Evolutionary conservation across 2,888 invertebrate genomes (phyloP).

Genomic region (Sarcophaga variegata): DNA sequence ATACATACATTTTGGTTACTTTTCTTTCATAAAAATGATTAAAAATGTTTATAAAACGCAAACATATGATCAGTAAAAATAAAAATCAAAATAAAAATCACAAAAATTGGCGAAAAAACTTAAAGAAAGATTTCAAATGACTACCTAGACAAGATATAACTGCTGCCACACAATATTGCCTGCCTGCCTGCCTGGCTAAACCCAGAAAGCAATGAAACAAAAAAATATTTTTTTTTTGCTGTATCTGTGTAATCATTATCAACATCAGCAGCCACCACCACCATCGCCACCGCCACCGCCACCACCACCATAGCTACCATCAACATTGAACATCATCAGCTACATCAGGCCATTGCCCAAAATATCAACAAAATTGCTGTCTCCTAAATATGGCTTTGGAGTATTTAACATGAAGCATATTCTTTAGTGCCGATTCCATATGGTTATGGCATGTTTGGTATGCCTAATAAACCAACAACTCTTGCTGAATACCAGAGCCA

Average conservation of each 20-base stretch:
- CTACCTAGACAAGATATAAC: constrained; percentile 64
- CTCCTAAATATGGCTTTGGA: background rate
- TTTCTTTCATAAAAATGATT: constrained; percentile 36
- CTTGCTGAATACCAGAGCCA: constrained; percentile 44
- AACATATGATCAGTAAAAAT: constrained; percentile 51
- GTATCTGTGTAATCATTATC: constrained; percentile 55
- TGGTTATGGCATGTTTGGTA: constrained; percentile 52
- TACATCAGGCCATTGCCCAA: background rate
- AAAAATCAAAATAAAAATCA: background rate
- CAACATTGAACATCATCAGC: background rate
- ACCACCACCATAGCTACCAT: background rate
- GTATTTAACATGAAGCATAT: constrained; percentile 2
- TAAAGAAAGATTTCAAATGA: constrained; percentile 68
- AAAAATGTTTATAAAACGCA: constrained; percentile 37
- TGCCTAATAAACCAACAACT: constrained; percentile 66
- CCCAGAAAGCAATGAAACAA: constrained; percentile 1
- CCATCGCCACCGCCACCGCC: constrained; percentile 11
- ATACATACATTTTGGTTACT: background rate
- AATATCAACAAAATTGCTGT: background rate
- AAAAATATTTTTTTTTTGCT: background rate
- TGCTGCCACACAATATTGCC: constrained; percentile 25
- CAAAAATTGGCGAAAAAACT: constrained; percentile 41
- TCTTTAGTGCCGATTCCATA: constrained; percentile 4
- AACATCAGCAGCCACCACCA: constrained; percentile 43
- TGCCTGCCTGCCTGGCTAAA: constrained; percentile 43